phyloP scores from a whole-genome alignment of 2,888 invertebrate species.

The Drosophila stalkeri region DNA sequence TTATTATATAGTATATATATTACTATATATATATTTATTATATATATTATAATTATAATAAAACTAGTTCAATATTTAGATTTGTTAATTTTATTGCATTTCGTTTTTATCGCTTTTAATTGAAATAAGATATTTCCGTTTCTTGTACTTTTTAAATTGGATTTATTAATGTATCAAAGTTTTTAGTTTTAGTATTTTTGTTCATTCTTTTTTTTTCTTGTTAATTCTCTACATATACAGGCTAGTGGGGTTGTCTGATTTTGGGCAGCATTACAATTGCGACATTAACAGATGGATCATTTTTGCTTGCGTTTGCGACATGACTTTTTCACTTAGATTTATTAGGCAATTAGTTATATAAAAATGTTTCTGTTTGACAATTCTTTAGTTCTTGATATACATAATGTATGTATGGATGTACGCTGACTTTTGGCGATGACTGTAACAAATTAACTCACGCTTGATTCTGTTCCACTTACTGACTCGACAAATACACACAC shows the following conservation, averaged over 20 bases:
- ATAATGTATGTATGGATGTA: conserved; percentile 25
- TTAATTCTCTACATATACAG: conserved; percentile 68
- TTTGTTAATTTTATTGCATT: conserved; percentile 65
- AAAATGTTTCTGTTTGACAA: conserved; percentile 57
- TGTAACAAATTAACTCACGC: conserved; percentile 61
- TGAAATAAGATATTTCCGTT: conserved; percentile 33
- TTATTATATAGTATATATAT: no score
- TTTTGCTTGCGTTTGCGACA: conserved; percentile 45
- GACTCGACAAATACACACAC: conserved; percentile 65
- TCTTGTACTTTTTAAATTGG: conserved; percentile 23
- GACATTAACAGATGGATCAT: conserved; percentile 64
- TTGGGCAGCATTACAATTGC: conserved; percentile 66
- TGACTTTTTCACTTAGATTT: conserved; percentile 59
- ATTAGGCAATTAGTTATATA: conserved; percentile 47
- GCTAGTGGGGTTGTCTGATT: conserved; percentile 54
- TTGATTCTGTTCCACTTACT: conserved; percentile 37
- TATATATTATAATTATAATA: conserved; percentile 22
- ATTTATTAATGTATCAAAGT: conserved; percentile 66
- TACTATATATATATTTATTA: no score
- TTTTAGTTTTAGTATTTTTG: conserved; percentile 31
- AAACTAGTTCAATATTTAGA: conserved; percentile 31
- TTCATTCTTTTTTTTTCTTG: conserved; percentile 37
- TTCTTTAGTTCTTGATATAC: conserved; percentile 51
- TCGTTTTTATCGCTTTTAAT: conserved; percentile 34
- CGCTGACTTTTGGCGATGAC: conserved; percentile 51